Evolutionary conservation across 2,113 vertebrate species (phyloP).

Genomic region (Panthera uncia): DNA sequence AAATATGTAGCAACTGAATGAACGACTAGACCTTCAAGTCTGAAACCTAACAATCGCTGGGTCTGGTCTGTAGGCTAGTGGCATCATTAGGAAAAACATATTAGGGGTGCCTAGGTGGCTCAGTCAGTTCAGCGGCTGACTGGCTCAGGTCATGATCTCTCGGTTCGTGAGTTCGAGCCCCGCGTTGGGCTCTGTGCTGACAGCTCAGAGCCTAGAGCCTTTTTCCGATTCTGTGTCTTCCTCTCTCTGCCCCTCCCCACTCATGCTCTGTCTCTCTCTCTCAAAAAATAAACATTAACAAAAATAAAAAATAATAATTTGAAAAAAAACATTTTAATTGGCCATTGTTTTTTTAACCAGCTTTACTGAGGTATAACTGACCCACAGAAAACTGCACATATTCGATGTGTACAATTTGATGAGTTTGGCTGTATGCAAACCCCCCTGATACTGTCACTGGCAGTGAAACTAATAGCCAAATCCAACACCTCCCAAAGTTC

Average conservation of each 20-base stretch:
- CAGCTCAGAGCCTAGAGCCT: too few relatives aligned
- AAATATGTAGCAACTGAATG: background rate
- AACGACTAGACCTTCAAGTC: background rate
- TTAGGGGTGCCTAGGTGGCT: too few relatives aligned
- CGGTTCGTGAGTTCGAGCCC: too few relatives aligned
- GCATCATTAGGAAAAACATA: background rate
- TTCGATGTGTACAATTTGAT: background rate
- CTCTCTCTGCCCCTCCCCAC: too few relatives aligned
- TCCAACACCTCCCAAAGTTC: background rate
- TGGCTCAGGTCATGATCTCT: too few relatives aligned
- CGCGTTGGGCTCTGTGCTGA: too few relatives aligned
- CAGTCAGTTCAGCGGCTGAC: too few relatives aligned
- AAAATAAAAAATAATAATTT: too few relatives aligned
- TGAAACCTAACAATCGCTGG: background rate
- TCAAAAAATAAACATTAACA: too few relatives aligned
- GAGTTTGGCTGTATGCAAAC: background rate
- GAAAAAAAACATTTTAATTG: background rate
- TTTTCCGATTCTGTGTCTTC: too few relatives aligned
- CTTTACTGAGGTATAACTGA: background rate
- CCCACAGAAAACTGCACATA: background rate
- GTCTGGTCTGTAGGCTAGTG: background rate
- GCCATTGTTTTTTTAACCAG: background rate
- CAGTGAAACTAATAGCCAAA: background rate
- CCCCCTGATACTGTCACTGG: background rate
- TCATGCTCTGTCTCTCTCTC: too few relatives aligned